phyloP scores from a whole-genome alignment of 92 coral and sea anemone species.

The Epizoanthus ramosus region DNA sequence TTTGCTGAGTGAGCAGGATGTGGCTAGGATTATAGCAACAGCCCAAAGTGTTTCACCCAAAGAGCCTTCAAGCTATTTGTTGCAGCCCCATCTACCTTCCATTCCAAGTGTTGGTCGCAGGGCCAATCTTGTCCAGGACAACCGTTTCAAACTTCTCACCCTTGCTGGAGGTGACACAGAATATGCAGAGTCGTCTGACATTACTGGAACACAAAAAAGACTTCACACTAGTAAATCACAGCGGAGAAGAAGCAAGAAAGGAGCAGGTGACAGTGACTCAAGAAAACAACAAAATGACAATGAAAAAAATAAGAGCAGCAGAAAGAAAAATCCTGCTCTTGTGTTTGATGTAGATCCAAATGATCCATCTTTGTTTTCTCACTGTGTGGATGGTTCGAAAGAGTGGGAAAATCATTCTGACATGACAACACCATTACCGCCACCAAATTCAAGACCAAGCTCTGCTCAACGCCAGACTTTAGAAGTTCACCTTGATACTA shows the following conservation, averaged over 20 bases:
- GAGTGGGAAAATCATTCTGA: slow-evolving; percentile 40
- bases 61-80: slow-evolving; percentile 62
- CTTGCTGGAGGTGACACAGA: slow-evolving; percentile 60
- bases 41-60: slow-evolving; percentile 60
- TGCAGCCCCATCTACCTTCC: slow-evolving; percentile 90
- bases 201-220: slow-evolving; percentile 47
- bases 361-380: slow-evolving; percentile 75
- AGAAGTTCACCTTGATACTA: slow-evolving; percentile 24
- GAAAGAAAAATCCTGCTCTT: slow-evolving; percentile 50
- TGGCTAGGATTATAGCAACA: slow-evolving; percentile 69
- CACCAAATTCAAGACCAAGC: slow-evolving; percentile 84
- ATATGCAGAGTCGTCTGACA: slow-evolving; percentile 27
- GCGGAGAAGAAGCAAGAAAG: slow-evolving; percentile 7
- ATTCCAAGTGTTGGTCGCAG: slow-evolving; percentile 87
- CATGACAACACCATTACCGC: slow-evolving; percentile 65
- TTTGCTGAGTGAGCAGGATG: slow-evolving; percentile 63
- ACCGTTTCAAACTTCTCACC: slow-evolving; percentile 73
- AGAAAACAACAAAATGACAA: neutral
- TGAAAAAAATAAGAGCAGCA: slow-evolving; percentile 17
- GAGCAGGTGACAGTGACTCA: neutral
- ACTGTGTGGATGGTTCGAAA: slow-evolving; percentile 38
- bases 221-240: slow-evolving; percentile 51
- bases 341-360: slow-evolving; percentile 83
- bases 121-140: slow-evolving; percentile 68
- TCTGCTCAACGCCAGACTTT: slow-evolving; percentile 41